Conservation (phyloP, 2,888 invertebrate genomes). For the Orthonevra nobilis region DNA sequence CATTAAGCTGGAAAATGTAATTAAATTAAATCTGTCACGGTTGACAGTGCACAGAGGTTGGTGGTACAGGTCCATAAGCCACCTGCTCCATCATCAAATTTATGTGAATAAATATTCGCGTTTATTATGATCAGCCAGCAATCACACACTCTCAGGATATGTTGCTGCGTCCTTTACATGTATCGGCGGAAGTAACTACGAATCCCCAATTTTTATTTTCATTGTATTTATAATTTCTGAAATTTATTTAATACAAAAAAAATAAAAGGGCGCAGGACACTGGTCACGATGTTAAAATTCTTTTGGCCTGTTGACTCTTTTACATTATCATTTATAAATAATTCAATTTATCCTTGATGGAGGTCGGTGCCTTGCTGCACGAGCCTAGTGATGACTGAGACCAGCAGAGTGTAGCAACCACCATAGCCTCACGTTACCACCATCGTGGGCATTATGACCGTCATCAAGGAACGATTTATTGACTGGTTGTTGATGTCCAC, state of each 20-base stretch:
- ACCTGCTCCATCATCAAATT: conserved; percentile 1
- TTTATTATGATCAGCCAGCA: too few species aligned
- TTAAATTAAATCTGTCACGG: conserved; percentile 68
- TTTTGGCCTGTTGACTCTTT: conserved; percentile 51
- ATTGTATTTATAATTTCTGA: conserved; percentile 49
- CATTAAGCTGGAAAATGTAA: conserved; percentile 62
- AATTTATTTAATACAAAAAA: conserved; percentile 40
- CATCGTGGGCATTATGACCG: conserved; percentile 52
- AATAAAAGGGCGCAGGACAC: background rate
- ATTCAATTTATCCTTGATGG: conserved; percentile 62
- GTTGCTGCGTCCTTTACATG: too few species aligned
- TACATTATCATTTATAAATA: conserved; percentile 65
- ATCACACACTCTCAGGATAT: too few species aligned
- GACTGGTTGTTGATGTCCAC: conserved; percentile 53
- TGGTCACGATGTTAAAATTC: conserved; percentile 24
- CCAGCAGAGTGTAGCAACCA: too few species aligned
- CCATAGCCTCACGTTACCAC: too few species aligned
- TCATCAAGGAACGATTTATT: conserved; percentile 57
- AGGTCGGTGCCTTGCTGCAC: too few species aligned
- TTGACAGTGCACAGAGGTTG: background rate
- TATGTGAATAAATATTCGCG: too few species aligned
- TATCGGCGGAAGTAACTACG: too few species aligned
- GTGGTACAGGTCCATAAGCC: background rate
- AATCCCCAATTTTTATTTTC: conserved; percentile 20
- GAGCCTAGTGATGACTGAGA: too few species aligned